phyloP scores from a whole-genome alignment of 2,888 invertebrate species.

The Drosophila histrio region DNA sequence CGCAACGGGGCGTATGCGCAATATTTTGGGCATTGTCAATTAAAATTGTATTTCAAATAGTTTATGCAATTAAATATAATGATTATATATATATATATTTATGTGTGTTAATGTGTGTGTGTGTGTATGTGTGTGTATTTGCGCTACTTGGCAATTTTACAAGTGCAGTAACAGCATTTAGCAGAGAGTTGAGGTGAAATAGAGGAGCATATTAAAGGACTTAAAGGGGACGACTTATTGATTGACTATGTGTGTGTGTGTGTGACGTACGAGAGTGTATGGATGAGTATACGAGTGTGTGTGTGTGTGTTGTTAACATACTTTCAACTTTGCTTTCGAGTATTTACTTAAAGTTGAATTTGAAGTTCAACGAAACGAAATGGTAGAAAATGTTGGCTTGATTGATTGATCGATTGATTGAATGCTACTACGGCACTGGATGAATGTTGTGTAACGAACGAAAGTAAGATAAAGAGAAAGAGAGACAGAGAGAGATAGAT shows the following conservation, averaged over 20 bases:
- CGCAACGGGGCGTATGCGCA: slow-evolving; percentile 69
- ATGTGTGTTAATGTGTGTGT: slow-evolving; percentile 3
- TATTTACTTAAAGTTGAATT: slow-evolving; percentile 46
- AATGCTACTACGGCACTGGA: slow-evolving; percentile 23
- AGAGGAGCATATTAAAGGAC: slow-evolving; percentile 25
- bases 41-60: slow-evolving; percentile 21
- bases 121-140: not conserved
- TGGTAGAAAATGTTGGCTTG: slow-evolving; percentile 50
- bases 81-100: slow-evolving; percentile 15
- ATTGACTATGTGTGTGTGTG: slow-evolving; percentile 12
- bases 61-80: slow-evolving; percentile 44
- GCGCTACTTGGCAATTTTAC: slow-evolving; percentile 12
- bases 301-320: slow-evolving; percentile 36
- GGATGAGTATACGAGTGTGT: not conserved
- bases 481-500: slow-evolving; percentile 13
- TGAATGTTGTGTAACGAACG: slow-evolving; percentile 15
- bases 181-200: slow-evolving; percentile 36
- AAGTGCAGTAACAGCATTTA: slow-evolving; percentile 56
- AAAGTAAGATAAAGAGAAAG: slow-evolving; percentile 4
- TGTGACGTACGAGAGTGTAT: not conserved
- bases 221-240: slow-evolving; percentile 11
- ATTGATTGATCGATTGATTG: slow-evolving; percentile 25
- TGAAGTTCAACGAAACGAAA: slow-evolving; percentile 52
- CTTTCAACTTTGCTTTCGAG: slow-evolving; percentile 63
- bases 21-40: slow-evolving; percentile 25